These are phyloP conservation scores for Altica lythri DNA, from an alignment of 2,888 invertebrate species.

Conservation along the genomic window DNA sequence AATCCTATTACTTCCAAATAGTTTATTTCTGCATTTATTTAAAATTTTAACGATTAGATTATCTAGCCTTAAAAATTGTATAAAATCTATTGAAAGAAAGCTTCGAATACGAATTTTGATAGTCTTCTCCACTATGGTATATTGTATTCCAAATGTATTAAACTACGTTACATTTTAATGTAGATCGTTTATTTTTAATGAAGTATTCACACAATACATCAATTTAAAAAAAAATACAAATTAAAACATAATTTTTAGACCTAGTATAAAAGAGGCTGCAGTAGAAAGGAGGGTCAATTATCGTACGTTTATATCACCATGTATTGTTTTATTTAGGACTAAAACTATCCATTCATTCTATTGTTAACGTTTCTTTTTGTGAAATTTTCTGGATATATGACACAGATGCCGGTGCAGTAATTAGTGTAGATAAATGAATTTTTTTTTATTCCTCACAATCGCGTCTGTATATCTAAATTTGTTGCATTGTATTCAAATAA, in stretches of 20 bases:
- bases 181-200: conserved; percentile 4
- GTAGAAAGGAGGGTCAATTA: neutral
- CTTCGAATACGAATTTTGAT: too few species aligned
- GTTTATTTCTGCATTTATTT: too few species aligned
- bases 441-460: conserved; percentile 5
- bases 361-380: conserved; percentile 9
- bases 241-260: conserved; percentile 3
- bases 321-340: conserved; percentile 12
- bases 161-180: too few species aligned
- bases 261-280: conserved; percentile 1
- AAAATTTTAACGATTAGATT: too few species aligned
- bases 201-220: conserved; percentile 6
- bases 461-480: conserved; percentile 5
- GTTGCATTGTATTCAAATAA: too few species aligned
- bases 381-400: conserved; percentile 12
- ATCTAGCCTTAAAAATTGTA: too few species aligned
- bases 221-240: conserved; percentile 5
- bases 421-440: conserved; percentile 8
- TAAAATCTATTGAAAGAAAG: too few species aligned
- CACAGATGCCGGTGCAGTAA: conserved; percentile 6
- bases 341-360: conserved; percentile 2
- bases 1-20: too few species aligned
- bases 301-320: conserved; percentile 1
- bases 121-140: too few species aligned
- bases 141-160: too few species aligned